A percentile compares a stretch with the other conserved stretches of the same genome.
Conservation (phyloP, 2,113 vertebrate species). For the Bos indicus region DNA sequence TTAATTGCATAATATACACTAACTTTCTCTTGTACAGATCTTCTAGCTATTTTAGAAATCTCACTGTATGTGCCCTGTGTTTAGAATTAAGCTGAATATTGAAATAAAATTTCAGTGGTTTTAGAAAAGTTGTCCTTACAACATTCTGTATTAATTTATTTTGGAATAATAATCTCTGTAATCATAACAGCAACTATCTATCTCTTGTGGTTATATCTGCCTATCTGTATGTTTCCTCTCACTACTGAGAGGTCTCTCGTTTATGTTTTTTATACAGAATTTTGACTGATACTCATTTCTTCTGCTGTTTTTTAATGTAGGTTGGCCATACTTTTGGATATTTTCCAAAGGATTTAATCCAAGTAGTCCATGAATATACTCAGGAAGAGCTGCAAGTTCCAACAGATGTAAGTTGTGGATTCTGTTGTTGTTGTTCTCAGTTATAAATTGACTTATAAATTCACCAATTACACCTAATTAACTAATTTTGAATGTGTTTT, state of each 20-base stretch:
- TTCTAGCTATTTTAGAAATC: slow-evolving; percentile 1
- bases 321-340: slow-evolving; percentile 94
- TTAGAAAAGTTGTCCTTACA: not conserved
- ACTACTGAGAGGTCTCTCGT: not conserved
- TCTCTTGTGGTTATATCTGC: not conserved
- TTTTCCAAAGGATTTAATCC: slow-evolving; percentile 93
- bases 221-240: not conserved
- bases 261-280: not conserved
- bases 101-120: not conserved
- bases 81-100: not conserved
- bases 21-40: not conserved
- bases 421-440: not conserved
- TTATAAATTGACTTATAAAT: not conserved
- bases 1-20: not conserved
- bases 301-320: slow-evolving; percentile 76
- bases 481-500: not conserved
- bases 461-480: not conserved
- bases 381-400: slow-evolving; percentile 88
- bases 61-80: not conserved
- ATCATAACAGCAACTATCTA: not conserved
- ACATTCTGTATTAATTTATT: not conserved
- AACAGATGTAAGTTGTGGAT: slow-evolving; percentile 86
- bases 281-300: slow-evolving; percentile 21
- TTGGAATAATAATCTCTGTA: not conserved
- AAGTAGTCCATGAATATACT: slow-evolving; percentile 89